phyloP scores from a whole-genome alignment of 2,888 invertebrate genomes.

The Plemyria rubiginata region DNA sequence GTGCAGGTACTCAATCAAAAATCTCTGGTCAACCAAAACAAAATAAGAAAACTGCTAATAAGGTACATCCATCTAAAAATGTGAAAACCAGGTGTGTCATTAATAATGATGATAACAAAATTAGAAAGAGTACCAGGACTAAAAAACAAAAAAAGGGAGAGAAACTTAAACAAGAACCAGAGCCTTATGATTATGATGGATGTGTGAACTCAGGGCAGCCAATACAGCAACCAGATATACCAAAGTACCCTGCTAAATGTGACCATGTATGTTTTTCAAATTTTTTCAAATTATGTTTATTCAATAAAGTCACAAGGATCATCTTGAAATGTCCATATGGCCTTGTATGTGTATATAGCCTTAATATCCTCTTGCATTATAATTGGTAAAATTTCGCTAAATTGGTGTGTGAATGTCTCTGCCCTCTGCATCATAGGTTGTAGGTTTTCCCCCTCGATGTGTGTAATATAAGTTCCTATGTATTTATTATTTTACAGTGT shows the following conservation, averaged over 20 bases:
- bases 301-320: too few relatives aligned
- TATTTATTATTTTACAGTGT: neutral
- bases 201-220: neutral
- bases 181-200: slow-evolving; percentile 7
- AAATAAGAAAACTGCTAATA: neutral
- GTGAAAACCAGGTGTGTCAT: neutral
- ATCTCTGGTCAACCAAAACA: neutral
- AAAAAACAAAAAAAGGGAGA: neutral
- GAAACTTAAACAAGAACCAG: neutral
- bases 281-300: too few relatives aligned
- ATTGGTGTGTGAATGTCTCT: too few relatives aligned
- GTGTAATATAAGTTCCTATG: too few relatives aligned
- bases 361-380: too few relatives aligned
- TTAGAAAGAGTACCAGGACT: neutral
- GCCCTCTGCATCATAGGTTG: too few relatives aligned
- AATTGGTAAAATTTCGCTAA: too few relatives aligned
- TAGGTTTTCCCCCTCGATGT: too few relatives aligned
- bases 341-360: too few relatives aligned
- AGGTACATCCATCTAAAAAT: neutral
- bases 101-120: neutral
- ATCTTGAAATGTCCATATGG: too few relatives aligned
- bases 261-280: slow-evolving; percentile 32
- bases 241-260: slow-evolving; percentile 34
- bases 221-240: slow-evolving; percentile 8
- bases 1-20: neutral